Conservation (phyloP, 2,113 vertebrate species). For the Heterotilapia buettikoferi region DNA sequence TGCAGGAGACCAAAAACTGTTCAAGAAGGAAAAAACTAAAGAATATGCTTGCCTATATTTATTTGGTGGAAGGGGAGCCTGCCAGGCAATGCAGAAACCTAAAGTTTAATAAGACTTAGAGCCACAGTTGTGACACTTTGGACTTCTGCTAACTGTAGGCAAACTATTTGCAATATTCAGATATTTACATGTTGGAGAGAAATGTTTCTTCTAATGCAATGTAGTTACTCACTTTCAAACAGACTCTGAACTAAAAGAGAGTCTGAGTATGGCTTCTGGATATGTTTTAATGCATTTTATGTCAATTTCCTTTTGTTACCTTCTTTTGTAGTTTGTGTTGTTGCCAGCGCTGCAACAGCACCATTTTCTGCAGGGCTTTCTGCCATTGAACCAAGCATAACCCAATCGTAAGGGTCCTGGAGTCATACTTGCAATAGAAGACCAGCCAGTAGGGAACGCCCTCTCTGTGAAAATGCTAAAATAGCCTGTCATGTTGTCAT, state of each 20-base stretch:
- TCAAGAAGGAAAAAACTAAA: not conserved
- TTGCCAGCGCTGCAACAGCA: not conserved
- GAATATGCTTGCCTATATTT: not conserved
- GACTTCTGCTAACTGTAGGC: not conserved
- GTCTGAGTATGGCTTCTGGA: too few relatives aligned
- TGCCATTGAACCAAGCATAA: not conserved
- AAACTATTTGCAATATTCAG: not conserved
- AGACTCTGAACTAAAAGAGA: too few relatives aligned
- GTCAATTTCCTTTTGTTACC: not conserved
- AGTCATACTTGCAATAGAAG: not conserved
- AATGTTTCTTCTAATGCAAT: not conserved
- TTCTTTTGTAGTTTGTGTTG: not conserved
- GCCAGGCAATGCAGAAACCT: not conserved
- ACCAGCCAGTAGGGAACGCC: not conserved
- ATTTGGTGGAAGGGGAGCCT: not conserved
- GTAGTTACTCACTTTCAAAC: not conserved
- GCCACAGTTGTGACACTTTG: not conserved
- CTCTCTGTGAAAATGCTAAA: not conserved
- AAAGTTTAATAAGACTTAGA: not conserved
- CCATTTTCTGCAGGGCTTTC: not conserved
- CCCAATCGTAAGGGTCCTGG: not conserved
- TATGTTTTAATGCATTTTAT: too few relatives aligned
- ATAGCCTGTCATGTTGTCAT: not conserved
- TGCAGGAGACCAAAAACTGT: not conserved
- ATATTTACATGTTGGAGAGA: not conserved